These are phyloP conservation scores for Cynopterus sphinx DNA, from an alignment of 2,797 vertebrate species.

Conservation along the genomic window DNA sequence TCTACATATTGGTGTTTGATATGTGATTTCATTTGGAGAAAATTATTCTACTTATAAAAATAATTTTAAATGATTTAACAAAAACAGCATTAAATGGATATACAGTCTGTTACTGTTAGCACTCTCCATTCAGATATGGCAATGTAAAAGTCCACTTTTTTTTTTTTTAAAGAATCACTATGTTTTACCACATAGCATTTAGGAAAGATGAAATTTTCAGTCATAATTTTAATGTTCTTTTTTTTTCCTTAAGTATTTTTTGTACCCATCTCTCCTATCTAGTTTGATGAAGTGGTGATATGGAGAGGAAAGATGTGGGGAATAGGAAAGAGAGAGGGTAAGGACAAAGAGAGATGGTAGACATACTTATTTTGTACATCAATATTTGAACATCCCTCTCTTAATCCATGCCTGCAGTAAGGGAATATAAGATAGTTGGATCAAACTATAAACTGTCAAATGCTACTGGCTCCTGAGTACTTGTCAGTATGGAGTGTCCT, in stretches of 20 bases:
- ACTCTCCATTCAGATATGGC: background rate
- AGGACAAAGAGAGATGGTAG: background rate
- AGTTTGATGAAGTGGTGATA: background rate
- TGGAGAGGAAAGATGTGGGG: background rate
- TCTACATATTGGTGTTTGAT: background rate
- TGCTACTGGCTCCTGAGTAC: conserved; percentile 66
- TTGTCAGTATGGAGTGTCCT: conserved; percentile 60
- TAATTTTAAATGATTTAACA: conserved; percentile 3
- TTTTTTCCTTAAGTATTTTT: conserved; percentile 50
- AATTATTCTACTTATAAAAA: background rate
- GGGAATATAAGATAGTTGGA: conserved; percentile 81
- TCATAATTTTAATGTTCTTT: conserved; percentile 61
- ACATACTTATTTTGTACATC: conserved; percentile 35
- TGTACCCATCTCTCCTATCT: background rate
- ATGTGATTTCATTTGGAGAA: background rate
- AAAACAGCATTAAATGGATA: background rate
- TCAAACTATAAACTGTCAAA: background rate
- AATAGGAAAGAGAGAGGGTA: background rate
- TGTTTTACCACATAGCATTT: conserved; percentile 52
- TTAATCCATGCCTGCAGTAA: conserved; percentile 81
- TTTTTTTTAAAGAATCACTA: background rate
- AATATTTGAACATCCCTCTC: conserved; percentile 84
- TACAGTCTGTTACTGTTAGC: background rate
- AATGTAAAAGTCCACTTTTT: background rate
- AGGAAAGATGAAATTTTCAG: conserved; percentile 67